Percentiles rank a stretch among this genome's conserved stretches.
phyloP scores from a whole-genome alignment of 2,113 vertebrate species.

The Tonatia bakeri region DNA sequence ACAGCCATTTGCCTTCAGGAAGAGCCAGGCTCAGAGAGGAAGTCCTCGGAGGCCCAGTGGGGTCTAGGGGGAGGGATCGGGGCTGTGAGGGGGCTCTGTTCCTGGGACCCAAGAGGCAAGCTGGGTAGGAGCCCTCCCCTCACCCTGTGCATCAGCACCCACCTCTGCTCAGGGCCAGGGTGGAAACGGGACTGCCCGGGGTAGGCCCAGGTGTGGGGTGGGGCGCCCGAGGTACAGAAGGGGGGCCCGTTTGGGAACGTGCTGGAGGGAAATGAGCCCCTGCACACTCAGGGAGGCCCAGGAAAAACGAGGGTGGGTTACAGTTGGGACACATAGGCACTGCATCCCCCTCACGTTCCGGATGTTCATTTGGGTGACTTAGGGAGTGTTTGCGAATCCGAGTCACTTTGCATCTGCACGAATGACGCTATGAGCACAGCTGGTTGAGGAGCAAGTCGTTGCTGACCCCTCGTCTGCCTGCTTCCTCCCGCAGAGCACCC shows the following conservation, averaged over 20 bases:
- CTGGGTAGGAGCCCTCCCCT: not conserved
- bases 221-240: not conserved
- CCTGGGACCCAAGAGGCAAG: not conserved
- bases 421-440: accelerated
- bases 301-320: too few species aligned
- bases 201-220: too few species aligned
- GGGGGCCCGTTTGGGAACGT: accelerated
- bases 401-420: not conserved
- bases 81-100: not conserved
- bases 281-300: not conserved
- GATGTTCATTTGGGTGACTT: not conserved
- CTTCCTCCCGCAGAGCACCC: conserved; percentile 71
- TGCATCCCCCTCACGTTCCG: not conserved
- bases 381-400: not conserved
- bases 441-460: too few species aligned
- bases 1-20: not conserved
- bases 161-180: too few species aligned
- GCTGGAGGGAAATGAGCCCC: not conserved
- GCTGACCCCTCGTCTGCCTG: not conserved
- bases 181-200: too few species aligned
- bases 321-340: not conserved
- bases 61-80: not conserved
- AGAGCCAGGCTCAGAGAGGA: not conserved
- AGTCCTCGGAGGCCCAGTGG: not conserved
- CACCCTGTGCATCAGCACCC: too few species aligned